Evolutionary conservation across 1,140 invertebrate species (phyloP).

Genomic region (Ylistrum balloti): DNA sequence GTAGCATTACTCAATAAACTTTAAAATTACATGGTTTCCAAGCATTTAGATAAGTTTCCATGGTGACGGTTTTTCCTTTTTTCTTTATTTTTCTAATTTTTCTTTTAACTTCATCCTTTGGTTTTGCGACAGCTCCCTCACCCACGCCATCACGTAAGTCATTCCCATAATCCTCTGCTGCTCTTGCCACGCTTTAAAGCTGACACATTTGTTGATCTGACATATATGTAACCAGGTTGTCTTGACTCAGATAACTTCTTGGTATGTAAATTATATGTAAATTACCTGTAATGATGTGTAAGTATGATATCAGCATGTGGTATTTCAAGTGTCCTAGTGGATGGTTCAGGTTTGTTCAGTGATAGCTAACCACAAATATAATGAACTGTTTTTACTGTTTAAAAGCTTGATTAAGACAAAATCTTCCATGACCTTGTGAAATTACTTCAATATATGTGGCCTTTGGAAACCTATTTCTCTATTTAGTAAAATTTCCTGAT

Average conservation of each 20-base stretch:
- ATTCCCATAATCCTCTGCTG: conserved; percentile 33
- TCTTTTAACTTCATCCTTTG: conserved; percentile 50
- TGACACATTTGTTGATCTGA: not conserved
- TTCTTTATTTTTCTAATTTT: conserved; percentile 51
- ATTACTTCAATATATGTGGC: too few species aligned
- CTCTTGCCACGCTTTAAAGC: conserved; percentile 15
- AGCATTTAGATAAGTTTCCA: not conserved
- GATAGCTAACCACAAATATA: too few species aligned
- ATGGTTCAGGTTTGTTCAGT: too few species aligned
- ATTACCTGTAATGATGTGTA: conserved; percentile 28
- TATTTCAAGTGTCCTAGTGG: too few species aligned
- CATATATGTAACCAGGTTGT: not conserved
- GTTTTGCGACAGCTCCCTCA: conserved; percentile 63
- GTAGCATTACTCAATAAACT: too few species aligned
- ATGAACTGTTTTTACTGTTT: too few species aligned
- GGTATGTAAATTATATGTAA: conserved; percentile 16
- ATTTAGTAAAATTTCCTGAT: too few species aligned
- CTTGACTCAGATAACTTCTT: not conserved
- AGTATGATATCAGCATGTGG: not conserved
- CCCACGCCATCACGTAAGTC: conserved; percentile 67
- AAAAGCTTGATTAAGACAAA: too few species aligned
- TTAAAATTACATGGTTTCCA: not conserved
- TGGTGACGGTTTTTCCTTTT: too few species aligned
- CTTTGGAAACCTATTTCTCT: too few species aligned
- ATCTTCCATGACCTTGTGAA: too few species aligned